Percentiles rank a stretch among this genome's conserved stretches.
These are phyloP conservation scores for Apostichopus parvimensis DNA, from an alignment of 35 echinoderm and acorn worm species.

Conservation along the genomic window DNA sequence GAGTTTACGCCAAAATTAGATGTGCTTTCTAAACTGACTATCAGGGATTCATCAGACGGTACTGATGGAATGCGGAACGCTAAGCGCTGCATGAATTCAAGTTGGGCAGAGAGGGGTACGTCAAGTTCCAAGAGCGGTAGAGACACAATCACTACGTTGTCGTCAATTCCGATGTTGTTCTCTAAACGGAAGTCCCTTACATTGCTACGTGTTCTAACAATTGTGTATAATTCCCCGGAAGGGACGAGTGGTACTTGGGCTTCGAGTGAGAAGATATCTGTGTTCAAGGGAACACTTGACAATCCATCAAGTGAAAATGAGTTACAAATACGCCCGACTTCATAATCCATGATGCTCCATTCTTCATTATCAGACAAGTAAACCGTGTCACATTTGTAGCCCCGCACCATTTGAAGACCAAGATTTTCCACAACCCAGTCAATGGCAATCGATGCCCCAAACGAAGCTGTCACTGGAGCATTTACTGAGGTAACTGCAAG, in stretches of 20 bases:
- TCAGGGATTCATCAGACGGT: slow-evolving; percentile 45
- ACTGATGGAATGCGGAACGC: slow-evolving; percentile 45
- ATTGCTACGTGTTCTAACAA: slow-evolving; percentile 67
- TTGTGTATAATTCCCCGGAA: slow-evolving; percentile 31
- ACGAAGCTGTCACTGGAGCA: not conserved
- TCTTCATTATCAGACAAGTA: slow-evolving; percentile 58
- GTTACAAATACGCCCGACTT: slow-evolving; percentile 42
- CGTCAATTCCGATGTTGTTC: slow-evolving; percentile 58
- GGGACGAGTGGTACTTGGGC: slow-evolving; percentile 39
- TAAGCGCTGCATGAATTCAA: slow-evolving; percentile 21
- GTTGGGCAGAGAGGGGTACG: not conserved
- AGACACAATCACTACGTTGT: not conserved
- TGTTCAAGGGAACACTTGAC: not conserved
- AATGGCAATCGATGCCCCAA: slow-evolving; percentile 17
- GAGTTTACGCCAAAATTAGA: slow-evolving; percentile 54
- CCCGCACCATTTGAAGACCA: slow-evolving; percentile 32
- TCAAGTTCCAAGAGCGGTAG: slow-evolving; percentile 49
- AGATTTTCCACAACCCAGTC: slow-evolving; percentile 59
- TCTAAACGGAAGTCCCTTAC: slow-evolving; percentile 51
- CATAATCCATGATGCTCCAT: slow-evolving; percentile 58
- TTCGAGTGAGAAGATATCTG: not conserved
- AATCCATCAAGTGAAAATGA: slow-evolving; percentile 12
- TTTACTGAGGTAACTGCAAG: slow-evolving; percentile 44
- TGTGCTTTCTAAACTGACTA: slow-evolving; percentile 45
- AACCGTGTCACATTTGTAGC: slow-evolving; percentile 65